These are phyloP conservation scores for Lucifuga dentata DNA, from an alignment of 2,113 vertebrate genomes.

Conservation along the genomic window DNA sequence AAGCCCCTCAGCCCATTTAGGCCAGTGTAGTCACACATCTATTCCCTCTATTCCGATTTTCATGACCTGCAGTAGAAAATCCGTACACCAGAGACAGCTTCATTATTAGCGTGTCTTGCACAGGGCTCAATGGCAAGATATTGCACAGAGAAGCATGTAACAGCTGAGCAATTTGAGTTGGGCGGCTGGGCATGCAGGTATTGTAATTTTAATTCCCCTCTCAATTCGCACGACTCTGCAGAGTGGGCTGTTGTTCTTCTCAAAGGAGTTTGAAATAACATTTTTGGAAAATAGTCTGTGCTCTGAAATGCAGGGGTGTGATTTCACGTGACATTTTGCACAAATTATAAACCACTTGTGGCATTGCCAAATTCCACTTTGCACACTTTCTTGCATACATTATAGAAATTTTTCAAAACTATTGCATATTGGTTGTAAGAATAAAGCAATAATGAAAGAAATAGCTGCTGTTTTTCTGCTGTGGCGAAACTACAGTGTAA, in stretches of 20 bases:
- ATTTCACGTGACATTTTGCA: slow-evolving; percentile 34
- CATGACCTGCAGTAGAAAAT: slow-evolving; percentile 67
- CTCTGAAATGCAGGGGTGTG: slow-evolving; percentile 27
- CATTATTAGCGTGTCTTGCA: slow-evolving; percentile 73
- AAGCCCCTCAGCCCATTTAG: slow-evolving; percentile 60
- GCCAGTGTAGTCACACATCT: slow-evolving; percentile 55
- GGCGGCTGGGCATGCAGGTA: slow-evolving; percentile 78
- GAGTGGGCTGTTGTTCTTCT: slow-evolving; percentile 69
- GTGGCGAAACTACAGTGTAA: background rate
- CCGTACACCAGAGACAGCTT: slow-evolving; percentile 65
- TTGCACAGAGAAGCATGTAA: slow-evolving; percentile 76
- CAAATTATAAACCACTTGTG: slow-evolving; percentile 47
- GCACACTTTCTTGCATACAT: background rate
- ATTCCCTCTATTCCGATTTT: slow-evolving; percentile 74
- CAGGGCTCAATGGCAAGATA: slow-evolving; percentile 78
- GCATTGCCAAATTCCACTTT: slow-evolving; percentile 9
- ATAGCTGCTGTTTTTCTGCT: slow-evolving; percentile 23
- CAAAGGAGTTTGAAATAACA: slow-evolving; percentile 57
- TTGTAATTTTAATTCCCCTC: slow-evolving; percentile 77
- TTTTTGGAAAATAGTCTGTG: slow-evolving; percentile 45
- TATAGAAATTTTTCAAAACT: slow-evolving; percentile 21
- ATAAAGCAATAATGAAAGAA: slow-evolving; percentile 15
- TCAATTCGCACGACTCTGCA: slow-evolving; percentile 63
- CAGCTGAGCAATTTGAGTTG: slow-evolving; percentile 77
- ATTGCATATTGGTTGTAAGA: background rate